These are phyloP conservation scores for Timema podura DNA, from an alignment of 2,888 invertebrate genomes.

Conservation along the genomic window DNA sequence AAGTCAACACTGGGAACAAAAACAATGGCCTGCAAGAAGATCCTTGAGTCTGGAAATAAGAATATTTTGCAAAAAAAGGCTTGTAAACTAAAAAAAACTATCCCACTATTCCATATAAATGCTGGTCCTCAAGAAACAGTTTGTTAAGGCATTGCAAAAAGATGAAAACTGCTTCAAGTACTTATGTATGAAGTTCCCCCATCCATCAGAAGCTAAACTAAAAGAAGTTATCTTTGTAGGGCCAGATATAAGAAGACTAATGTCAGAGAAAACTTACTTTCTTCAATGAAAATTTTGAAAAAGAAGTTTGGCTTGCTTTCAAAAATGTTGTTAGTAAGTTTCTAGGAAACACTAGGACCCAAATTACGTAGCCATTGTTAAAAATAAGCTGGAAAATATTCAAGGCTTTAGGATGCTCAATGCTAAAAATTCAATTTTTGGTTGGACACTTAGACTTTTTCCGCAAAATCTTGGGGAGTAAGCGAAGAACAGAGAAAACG, in stretches of 20 bases:
- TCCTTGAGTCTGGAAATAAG: background rate
- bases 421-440: too few relatives aligned
- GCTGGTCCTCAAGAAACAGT: slow-evolving; percentile 1
- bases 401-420: too few relatives aligned
- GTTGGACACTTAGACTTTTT: background rate
- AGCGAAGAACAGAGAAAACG: background rate
- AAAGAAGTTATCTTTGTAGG: background rate
- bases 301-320: slow-evolving; percentile 1
- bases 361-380: background rate
- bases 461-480: background rate
- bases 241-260: background rate
- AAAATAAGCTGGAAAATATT: too few relatives aligned
- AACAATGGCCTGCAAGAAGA: background rate
- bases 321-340: background rate
- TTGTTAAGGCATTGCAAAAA: background rate
- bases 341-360: background rate
- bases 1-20: background rate
- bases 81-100: background rate
- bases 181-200: slow-evolving; percentile 4
- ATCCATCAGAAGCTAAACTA: slow-evolving; percentile 5
- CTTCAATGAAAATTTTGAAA: background rate
- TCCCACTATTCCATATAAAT: background rate
- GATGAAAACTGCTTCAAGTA: background rate
- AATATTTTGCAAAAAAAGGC: background rate
- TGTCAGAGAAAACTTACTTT: background rate